These are phyloP conservation scores for Axinella damicornis DNA, from an alignment of 37 sponge, comb jelly and placozoan genomes.

Conservation along the genomic window DNA sequence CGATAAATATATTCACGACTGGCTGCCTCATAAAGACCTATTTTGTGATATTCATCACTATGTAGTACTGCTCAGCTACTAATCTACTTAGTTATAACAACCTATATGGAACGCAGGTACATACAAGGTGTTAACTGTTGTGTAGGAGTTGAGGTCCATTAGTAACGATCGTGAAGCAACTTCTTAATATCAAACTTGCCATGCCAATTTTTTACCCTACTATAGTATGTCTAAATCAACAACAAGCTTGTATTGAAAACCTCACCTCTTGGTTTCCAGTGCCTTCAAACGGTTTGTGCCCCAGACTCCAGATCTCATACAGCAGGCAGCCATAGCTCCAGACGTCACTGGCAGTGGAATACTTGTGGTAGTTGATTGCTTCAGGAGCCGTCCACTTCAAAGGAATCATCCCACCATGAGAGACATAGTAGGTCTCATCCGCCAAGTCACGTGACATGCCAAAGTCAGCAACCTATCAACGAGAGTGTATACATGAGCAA, in stretches of 20 bases:
- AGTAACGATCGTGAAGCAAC: no score
- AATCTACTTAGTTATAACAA: no score
- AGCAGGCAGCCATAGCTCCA: constrained; percentile 59
- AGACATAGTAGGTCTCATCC: constrained; percentile 44
- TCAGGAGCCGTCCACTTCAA: constrained; percentile 91
- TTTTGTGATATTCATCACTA: no score
- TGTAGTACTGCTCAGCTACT: no score
- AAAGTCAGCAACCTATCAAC: constrained; percentile 83
- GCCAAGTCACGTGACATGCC: constrained; percentile 72
- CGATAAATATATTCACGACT: no score
- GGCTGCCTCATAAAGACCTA: no score
- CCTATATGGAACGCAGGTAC: no score
- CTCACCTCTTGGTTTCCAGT: constrained; percentile 24
- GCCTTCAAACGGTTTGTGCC: constrained; percentile 35
- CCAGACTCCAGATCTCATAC: constrained; percentile 62
- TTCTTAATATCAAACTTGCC: no score
- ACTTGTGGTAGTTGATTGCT: constrained; percentile 40
- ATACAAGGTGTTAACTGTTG: no score
- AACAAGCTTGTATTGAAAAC: background rate
- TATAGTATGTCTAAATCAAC: background rate
- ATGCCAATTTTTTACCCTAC: no score
- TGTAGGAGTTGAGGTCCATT: no score
- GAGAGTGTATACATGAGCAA: no score
- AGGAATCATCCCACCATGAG: constrained; percentile 57
- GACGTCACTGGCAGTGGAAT: constrained; percentile 62